Conservation (phyloP, 2,888 invertebrate species). For the Oxycera nigricornis region DNA sequence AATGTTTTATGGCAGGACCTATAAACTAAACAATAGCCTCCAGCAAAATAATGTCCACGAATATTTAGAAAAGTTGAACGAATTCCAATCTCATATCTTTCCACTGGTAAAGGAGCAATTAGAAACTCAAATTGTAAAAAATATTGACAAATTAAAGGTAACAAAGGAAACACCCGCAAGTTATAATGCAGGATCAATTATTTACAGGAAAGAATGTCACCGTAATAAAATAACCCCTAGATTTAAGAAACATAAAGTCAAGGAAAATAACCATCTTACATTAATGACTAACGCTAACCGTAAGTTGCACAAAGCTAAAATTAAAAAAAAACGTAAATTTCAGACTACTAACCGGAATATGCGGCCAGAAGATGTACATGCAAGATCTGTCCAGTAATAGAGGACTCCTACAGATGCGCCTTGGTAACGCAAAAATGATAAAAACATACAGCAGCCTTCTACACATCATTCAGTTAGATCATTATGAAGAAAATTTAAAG, state of each 20-base stretch:
- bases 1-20: not conserved
- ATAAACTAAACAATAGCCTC: conserved; percentile 8
- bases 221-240: not conserved
- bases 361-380: not conserved
- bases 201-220: conserved; percentile 5
- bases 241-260: not conserved
- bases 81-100: conserved; percentile 7
- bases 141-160: not conserved
- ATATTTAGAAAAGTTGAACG: conserved; percentile 22
- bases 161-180: not conserved
- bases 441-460: not conserved
- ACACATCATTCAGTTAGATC: conserved; percentile 3
- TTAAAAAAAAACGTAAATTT: conserved; percentile 20
- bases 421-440: not conserved
- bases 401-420: not conserved
- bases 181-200: not conserved
- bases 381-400: not conserved
- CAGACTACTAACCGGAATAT: not conserved
- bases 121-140: not conserved
- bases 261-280: not conserved
- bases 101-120: not conserved
- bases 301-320: conserved; percentile 1
- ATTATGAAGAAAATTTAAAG: not conserved
- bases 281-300: not conserved
- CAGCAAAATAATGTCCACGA: conserved; percentile 15